These are phyloP conservation scores for Halocaridina rubra DNA, from an alignment of 2,888 invertebrate species.

Conservation along the genomic window DNA sequence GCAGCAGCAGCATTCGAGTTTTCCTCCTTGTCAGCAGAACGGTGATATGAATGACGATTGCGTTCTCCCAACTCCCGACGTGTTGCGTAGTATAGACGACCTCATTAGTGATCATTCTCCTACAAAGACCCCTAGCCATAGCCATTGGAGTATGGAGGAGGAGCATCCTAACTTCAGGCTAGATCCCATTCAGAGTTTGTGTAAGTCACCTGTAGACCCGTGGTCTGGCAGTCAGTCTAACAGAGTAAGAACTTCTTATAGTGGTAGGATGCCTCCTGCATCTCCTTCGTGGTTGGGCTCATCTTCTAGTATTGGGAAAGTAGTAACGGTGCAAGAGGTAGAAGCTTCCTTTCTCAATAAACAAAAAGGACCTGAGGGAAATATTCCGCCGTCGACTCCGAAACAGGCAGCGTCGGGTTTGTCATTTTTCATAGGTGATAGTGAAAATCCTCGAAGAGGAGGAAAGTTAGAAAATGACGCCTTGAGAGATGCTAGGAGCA, in stretches of 20 bases:
- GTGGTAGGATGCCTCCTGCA: neutral
- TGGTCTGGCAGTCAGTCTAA: slow-evolving; percentile 22
- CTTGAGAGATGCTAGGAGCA: neutral
- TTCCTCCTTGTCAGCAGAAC: neutral
- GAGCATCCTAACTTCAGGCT: neutral
- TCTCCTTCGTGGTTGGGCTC: slow-evolving; percentile 18
- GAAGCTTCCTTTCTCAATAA: slow-evolving; percentile 29
- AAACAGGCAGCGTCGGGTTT: neutral
- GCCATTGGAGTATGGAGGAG: slow-evolving; percentile 3
- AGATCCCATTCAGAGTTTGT: slow-evolving; percentile 25
- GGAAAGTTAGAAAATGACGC: neutral
- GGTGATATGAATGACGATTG: slow-evolving; percentile 16
- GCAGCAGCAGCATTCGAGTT: neutral
- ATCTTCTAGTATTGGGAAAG: slow-evolving; percentile 31
- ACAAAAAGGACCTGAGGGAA: neutral
- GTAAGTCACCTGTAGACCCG: slow-evolving; percentile 16
- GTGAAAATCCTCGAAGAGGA: neutral
- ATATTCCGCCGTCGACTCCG: neutral
- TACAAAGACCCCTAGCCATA: slow-evolving; percentile 15
- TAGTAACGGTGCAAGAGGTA: slow-evolving; percentile 52
- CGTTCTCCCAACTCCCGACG: slow-evolving; percentile 18
- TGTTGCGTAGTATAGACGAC: slow-evolving; percentile 44
- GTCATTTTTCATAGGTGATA: neutral
- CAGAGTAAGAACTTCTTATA: neutral
- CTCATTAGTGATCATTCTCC: slow-evolving; percentile 39